These are phyloP conservation scores for Neotoxoptera formosana DNA, from an alignment of 1,140 invertebrate species.

Conservation along the genomic window DNA sequence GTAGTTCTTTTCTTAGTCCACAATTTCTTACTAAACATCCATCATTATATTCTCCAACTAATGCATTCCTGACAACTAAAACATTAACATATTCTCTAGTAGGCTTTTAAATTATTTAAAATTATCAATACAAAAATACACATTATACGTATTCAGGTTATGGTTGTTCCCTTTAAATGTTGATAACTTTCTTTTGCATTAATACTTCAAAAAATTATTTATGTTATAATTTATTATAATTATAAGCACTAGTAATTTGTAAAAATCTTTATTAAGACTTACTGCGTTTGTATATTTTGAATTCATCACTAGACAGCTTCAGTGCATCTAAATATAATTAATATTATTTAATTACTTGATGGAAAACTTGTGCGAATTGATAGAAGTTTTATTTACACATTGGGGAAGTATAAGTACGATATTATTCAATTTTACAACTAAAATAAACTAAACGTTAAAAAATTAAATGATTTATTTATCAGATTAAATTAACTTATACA, in stretches of 20 bases:
- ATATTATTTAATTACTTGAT: not conserved
- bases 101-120: too few relatives aligned
- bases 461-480: not conserved
- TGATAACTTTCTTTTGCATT: too few relatives aligned
- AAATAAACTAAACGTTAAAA: not conserved
- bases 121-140: too few relatives aligned
- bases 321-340: not conserved
- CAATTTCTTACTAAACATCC: constrained; percentile 49
- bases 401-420: not conserved
- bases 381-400: not conserved
- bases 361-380: not conserved
- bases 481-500: not conserved
- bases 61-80: constrained; percentile 26
- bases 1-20: constrained; percentile 26
- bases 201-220: too few relatives aligned
- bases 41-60: constrained; percentile 16
- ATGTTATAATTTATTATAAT: not conserved
- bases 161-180: too few relatives aligned
- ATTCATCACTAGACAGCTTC: not conserved
- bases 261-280: not conserved
- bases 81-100: not conserved
- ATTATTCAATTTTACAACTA: not conserved
- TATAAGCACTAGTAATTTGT: not conserved
- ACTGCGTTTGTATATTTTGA: not conserved
- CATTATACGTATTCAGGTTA: too few relatives aligned